Evolutionary conservation across 2,797 vertebrate species (phyloP).

Genomic region (Crocodylus rhombifer): DNA sequence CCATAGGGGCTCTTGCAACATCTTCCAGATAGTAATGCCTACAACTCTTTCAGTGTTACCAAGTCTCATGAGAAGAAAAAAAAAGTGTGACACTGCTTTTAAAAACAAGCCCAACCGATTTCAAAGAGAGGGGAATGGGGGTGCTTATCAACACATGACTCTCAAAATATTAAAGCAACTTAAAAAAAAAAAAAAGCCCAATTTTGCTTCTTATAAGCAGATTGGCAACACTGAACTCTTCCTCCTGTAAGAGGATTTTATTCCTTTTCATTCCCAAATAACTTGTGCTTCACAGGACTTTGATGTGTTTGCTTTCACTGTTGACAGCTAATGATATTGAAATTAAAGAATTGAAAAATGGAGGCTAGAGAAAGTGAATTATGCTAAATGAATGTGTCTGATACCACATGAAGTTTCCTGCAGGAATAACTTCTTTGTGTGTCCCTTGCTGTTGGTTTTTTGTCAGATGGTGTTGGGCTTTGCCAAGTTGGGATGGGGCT

Average conservation of each 20-base stretch:
- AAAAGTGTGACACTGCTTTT: too few relatives aligned
- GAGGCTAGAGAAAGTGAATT: not conserved
- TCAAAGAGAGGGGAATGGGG: too few relatives aligned
- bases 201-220: too few relatives aligned
- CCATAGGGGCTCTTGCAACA: rapidly evolving
- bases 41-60: not conserved
- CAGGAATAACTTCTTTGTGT: not conserved
- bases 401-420: not conserved
- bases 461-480: not conserved
- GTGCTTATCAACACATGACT: too few relatives aligned
- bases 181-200: too few relatives aligned
- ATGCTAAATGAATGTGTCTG: not conserved
- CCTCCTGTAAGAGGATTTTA: not conserved
- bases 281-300: not conserved
- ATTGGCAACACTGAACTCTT: not conserved
- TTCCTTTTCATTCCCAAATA: not conserved
- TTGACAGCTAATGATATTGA: not conserved
- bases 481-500: not conserved
- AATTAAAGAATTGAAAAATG: not conserved
- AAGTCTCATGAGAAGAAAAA: too few relatives aligned
- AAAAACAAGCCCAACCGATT: too few relatives aligned
- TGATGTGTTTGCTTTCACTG: not conserved
- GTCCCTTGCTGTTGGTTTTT: not conserved
- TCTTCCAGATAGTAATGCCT: not conserved
- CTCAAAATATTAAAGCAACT: too few relatives aligned